phyloP scores from a whole-genome alignment of 1,140 invertebrate species.

The Zaprionus nigranus region DNA sequence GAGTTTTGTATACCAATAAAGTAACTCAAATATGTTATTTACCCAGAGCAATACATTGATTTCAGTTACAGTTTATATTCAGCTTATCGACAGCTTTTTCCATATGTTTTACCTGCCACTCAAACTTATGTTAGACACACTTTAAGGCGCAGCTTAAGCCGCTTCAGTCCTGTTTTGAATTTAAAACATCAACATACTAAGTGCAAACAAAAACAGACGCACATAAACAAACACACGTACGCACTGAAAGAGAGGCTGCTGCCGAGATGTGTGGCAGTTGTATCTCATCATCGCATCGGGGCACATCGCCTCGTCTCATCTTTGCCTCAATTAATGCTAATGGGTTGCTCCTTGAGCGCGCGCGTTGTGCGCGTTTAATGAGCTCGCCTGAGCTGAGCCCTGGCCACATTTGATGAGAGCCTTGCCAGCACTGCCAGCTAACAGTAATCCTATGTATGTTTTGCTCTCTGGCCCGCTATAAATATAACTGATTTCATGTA shows the following conservation, averaged over 20 bases:
- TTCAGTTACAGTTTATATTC: background rate
- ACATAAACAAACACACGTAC: background rate
- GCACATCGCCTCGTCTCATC: slow-evolving; percentile 30
- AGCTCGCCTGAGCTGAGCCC: slow-evolving; percentile 24
- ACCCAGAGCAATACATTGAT: background rate
- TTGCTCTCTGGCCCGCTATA: slow-evolving; percentile 43
- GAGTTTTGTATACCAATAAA: background rate
- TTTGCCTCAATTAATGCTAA: slow-evolving; percentile 66
- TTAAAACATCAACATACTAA: slow-evolving; percentile 17
- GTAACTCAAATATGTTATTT: background rate
- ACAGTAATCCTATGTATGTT: slow-evolving; percentile 46
- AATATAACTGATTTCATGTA: slow-evolving; percentile 62
- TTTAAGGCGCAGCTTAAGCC: slow-evolving; percentile 34
- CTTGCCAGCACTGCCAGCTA: background rate
- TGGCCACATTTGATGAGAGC: slow-evolving; percentile 37
- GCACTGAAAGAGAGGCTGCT: no score
- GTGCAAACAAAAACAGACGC: background rate
- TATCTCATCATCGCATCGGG: slow-evolving; percentile 12
- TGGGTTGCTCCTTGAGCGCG: slow-evolving; percentile 26
- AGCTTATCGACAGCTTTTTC: background rate
- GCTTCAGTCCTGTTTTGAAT: slow-evolving; percentile 29
- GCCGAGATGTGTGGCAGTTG: background rate
- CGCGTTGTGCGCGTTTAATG: slow-evolving; percentile 51
- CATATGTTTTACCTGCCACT: background rate
- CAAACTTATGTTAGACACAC: background rate